Percentiles rank a stretch among this genome's conserved stretches.
Conservation (phyloP, 2,888 invertebrate genomes). For the Drosophila prolongata region DNA sequence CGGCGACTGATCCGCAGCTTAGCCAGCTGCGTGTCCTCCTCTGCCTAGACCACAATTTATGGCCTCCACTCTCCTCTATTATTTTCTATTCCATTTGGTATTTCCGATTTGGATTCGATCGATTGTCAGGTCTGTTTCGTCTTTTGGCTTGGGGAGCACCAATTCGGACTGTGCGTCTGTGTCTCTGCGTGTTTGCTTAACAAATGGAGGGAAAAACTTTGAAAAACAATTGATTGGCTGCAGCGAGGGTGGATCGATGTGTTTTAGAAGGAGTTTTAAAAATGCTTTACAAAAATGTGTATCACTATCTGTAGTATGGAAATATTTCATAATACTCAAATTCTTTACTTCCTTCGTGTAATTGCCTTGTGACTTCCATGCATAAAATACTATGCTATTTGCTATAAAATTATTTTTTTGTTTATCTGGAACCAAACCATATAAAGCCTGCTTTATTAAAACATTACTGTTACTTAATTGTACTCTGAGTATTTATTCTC, state of each 20-base stretch:
- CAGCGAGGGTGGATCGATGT: slow-evolving; percentile 48
- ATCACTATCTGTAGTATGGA: background rate
- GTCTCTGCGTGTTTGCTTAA: slow-evolving; percentile 42
- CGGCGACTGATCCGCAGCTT: slow-evolving; percentile 28
- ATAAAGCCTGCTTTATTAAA: too few species aligned
- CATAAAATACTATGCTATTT: too few species aligned
- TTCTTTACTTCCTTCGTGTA: too few species aligned
- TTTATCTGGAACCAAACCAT: too few species aligned
- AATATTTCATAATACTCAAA: too few species aligned
- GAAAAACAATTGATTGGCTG: slow-evolving; percentile 62
- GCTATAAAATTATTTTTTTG: background rate
- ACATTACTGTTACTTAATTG: too few species aligned
- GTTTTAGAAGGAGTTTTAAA: background rate
- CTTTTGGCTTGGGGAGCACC: slow-evolving; percentile 3
- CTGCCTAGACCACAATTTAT: slow-evolving; percentile 53
- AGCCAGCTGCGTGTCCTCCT: slow-evolving; percentile 29
- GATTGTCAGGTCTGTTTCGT: slow-evolving; percentile 15
- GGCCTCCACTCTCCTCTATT: slow-evolving; percentile 11
- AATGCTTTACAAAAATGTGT: too few species aligned
- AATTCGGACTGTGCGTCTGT: background rate
- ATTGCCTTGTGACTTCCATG: too few species aligned
- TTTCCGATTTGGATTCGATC: slow-evolving; percentile 24
- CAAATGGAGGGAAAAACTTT: slow-evolving; percentile 33
- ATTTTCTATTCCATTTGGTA: slow-evolving; percentile 10
- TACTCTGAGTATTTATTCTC: too few species aligned